Evolutionary conservation across 1,140 invertebrate species (phyloP), one percentile per base, ranked within the genome.

Genomic region (Pseudomyrmex pallidus): DNA sequence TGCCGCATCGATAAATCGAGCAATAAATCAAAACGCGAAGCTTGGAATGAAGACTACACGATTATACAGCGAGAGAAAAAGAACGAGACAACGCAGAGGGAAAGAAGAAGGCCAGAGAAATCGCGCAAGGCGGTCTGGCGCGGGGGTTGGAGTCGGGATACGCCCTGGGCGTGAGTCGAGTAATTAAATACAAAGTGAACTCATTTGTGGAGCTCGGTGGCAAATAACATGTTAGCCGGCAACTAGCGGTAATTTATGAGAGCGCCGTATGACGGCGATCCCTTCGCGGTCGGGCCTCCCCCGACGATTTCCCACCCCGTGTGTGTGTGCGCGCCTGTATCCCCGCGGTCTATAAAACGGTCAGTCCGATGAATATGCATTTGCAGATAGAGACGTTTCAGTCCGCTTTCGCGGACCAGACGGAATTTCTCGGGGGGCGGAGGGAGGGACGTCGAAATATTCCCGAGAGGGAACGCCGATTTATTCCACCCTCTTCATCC

Each of bases 141-240:
- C 56, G 70, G 82, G 82, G 85, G 83, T 85, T 82, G 56, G 68
- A 87, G 84, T 62, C 78, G 74, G 88, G 91, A 93, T 92, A 91
- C 92, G 91, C 92, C 90, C 92, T 92, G 92, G 93, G 93, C 93
- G 92, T 93, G 93, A 92, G 90, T 87, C 90, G 90, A 91, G 91
- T 93, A 94, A 93, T 94, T 94, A 94, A 93, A 93, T 93, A 93
- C 89, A 93, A 93, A 93, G 90, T 93, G 92, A 92, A 92, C 91
- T 94, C 93, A 93, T 93, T 94, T 93, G 92, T 90, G 90, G 89
- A 92, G 91, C 91, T 92, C 92, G 68, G 92, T 94, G 92, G 93
- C 93, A 93, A 94, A 94, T 94, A 94, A 93, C 92, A 93, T 91
- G 92, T 93, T 94, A 90, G 78, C 85, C 84, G 74, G 85, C 90